A percentile compares a stretch with the other conserved stretches of the same genome.
These are phyloP conservation scores for Morinoia aosen DNA, from an alignment of 2,888 invertebrate genomes.

Conservation along the genomic window DNA sequence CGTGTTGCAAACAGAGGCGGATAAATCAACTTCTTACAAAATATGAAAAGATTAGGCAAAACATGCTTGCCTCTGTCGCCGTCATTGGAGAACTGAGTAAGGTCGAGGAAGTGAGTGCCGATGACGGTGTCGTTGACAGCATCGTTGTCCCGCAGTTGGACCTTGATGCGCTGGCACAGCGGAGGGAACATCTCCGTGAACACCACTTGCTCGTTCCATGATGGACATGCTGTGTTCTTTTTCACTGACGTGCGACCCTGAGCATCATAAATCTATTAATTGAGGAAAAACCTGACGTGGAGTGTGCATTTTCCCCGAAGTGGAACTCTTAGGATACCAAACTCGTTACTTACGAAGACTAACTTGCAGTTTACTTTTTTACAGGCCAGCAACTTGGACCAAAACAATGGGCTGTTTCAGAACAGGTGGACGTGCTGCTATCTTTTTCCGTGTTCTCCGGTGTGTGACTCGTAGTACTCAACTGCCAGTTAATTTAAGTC, in stretches of 20 bases:
- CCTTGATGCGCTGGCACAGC: constrained; percentile 87
- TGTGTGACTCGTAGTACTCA: too few species aligned
- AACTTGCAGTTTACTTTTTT: too few species aligned
- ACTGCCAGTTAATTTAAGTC: too few species aligned
- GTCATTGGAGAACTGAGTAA: constrained; percentile 88
- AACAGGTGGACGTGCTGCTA: too few species aligned
- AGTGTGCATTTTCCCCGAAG: neutral
- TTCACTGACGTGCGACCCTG: constrained; percentile 88
- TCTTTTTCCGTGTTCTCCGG: too few species aligned
- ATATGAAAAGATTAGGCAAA: neutral
- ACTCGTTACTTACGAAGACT: too few species aligned
- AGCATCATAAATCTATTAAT: constrained; percentile 66
- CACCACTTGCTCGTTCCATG: constrained; percentile 92
- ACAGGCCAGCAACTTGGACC: too few species aligned
- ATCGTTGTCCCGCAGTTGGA: constrained; percentile 87
- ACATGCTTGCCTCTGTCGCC: constrained; percentile 82
- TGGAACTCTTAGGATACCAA: too few species aligned
- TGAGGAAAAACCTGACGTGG: neutral
- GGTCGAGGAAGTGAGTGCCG: constrained; percentile 90
- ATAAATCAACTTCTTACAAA: too few species aligned
- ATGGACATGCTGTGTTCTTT: constrained; percentile 85
- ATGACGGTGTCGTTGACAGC: constrained; percentile 89
- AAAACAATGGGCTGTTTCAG: too few species aligned
- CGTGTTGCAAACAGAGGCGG: too few species aligned
- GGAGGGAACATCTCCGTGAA: constrained; percentile 96